Base-by-base conservation (phyloP, 2,888 invertebrate genomes). In the Gerosis bhagava region DNA sequence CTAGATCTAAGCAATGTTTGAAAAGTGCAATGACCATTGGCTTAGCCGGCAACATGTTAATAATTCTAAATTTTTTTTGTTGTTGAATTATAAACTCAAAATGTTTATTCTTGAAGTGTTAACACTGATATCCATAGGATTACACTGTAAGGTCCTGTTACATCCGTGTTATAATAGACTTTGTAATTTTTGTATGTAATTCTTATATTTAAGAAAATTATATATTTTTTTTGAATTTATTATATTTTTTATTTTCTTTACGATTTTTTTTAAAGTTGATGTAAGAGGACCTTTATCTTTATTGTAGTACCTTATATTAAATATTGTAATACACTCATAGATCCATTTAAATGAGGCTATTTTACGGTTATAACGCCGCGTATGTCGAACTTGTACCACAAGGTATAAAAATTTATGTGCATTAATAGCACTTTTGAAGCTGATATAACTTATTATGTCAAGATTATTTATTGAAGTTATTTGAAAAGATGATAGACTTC, bases 1-100 rank as follows among this genome's bases (percentile, higher is more conserved):
- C 61, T 63, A 65, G 62, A 67, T 56, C 51, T 79, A 75, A 71
- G 73, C 59, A 54, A 69, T 65, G 60, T 67, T 68, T 68, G 60
- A 68, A 63, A 73, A 77, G 86, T 87, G 86, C 86, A 87, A 87
- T 86, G 75, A 78, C 65, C 64, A 70, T 74, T 79, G 84, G 86
- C 86, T 63, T 76, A 83, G 86, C 86, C 84, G 71, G 73, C 61
- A 73, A 65, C 68, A 71, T 77, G 69, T 78, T 81, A 69, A 26
- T 74, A 70, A 70, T 76, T 79, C 73, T 70, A 60, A 73, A 19
- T 19, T 19, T 66, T 69, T 26, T 40, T 63, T 69, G 76, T 76
- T 73, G 64, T 77, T 71, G 73, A 73, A 62, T 68, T 65, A 19
- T 37, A 15, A 70, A 71, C 63, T 68, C 72, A 64, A 71, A 67